A percentile compares a stretch with the other conserved stretches of the same genome.
phyloP scores from a whole-genome alignment of 2,113 vertebrate species.

The Arenaria interpres region DNA sequence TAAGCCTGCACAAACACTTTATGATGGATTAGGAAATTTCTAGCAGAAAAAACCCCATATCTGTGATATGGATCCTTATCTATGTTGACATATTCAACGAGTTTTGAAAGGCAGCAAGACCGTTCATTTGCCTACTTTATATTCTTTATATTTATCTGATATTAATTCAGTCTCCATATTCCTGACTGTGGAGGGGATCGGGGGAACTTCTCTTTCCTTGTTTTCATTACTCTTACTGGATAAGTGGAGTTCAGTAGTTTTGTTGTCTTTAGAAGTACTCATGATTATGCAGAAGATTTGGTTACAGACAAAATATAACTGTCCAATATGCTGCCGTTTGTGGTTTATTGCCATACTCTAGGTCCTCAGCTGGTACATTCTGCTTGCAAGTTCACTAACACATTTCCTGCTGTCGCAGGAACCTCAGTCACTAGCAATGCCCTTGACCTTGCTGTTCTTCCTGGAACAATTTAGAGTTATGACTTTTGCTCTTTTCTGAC shows the following conservation, averaged over 20 bases:
- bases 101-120: neutral
- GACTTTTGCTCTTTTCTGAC: constrained; percentile 31
- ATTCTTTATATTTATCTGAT: neutral
- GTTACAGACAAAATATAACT: neutral
- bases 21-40: neutral
- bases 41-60: neutral
- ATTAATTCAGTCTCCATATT: neutral
- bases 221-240: neutral
- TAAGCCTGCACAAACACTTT: neutral
- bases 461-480: neutral
- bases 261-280: neutral
- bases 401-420: constrained; percentile 10
- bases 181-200: neutral
- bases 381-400: neutral
- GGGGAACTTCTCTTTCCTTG: neutral
- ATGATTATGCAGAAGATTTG: neutral
- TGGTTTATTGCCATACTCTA: neutral
- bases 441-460: constrained; percentile 25
- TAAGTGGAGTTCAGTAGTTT: neutral
- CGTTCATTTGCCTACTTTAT: neutral
- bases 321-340: neutral
- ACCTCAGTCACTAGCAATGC: neutral
- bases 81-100: neutral
- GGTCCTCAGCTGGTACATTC: neutral
- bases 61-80: neutral